A percentile compares a stretch with the other conserved stretches of the same genome.
Evolutionary conservation across 2,888 invertebrate species (phyloP).

Genomic region (Carcina quercana): DNA sequence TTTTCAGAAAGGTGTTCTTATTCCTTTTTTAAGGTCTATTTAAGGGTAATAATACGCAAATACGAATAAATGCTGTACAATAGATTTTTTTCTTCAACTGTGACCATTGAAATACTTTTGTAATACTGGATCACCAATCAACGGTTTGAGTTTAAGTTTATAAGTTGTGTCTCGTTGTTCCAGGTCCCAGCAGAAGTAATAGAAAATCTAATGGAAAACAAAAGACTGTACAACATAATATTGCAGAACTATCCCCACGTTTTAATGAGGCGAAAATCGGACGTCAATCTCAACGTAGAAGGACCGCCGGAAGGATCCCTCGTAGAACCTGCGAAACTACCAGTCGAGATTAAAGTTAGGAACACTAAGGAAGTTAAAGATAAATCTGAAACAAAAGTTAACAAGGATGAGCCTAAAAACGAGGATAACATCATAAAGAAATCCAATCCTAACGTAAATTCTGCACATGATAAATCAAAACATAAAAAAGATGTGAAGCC

Average conservation of each 20-base stretch:
- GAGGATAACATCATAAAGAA: background rate
- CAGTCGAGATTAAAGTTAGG: slow-evolving; percentile 36
- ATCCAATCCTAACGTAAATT: slow-evolving; percentile 19
- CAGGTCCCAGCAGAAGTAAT: slow-evolving; percentile 83
- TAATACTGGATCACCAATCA: too few species aligned
- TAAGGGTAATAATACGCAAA: too few species aligned
- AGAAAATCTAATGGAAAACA: slow-evolving; percentile 77
- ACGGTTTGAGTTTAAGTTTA: too few species aligned
- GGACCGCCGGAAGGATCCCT: slow-evolving; percentile 16
- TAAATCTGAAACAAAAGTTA: slow-evolving; percentile 15
- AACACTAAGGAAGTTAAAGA: slow-evolving; percentile 20
- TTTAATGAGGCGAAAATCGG: slow-evolving; percentile 75
- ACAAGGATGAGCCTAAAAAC: slow-evolving; percentile 5
- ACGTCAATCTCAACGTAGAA: slow-evolving; percentile 63
- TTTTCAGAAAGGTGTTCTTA: too few species aligned
- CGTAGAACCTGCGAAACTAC: slow-evolving; percentile 42
- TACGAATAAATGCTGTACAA: too few species aligned
- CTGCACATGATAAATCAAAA: too few species aligned
- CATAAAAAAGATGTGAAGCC: slow-evolving; percentile 18
- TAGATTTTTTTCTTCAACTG: background rate
- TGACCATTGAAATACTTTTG: slow-evolving; percentile 1
- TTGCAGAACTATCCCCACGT: slow-evolving; percentile 82
- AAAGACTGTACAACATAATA: slow-evolving; percentile 78
- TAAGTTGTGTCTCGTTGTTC: too few species aligned
- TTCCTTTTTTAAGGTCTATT: too few species aligned